A percentile compares a stretch with the other conserved stretches of the same genome.
phyloP scores from a whole-genome alignment of 2,888 invertebrate genomes.

The Sinelater perroti region DNA sequence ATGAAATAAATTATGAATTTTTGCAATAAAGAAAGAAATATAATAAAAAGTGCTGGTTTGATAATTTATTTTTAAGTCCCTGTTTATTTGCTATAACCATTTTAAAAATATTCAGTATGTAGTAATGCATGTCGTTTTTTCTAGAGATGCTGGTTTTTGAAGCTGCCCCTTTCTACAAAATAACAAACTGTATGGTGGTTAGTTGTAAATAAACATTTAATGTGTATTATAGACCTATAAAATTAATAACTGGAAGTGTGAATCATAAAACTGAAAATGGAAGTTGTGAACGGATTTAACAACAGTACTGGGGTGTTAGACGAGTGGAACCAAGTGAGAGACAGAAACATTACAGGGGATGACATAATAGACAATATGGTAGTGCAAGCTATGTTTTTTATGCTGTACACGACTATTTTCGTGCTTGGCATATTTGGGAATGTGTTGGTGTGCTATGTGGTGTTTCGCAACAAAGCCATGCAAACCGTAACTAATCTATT shows the following conservation, averaged over 20 bases:
- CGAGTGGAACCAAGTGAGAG: slow-evolving; percentile 37
- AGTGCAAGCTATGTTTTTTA: slow-evolving; percentile 78
- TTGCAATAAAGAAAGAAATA: not conserved
- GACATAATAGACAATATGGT: slow-evolving; percentile 72
- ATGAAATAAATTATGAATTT: no score
- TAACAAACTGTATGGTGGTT: slow-evolving; percentile 17
- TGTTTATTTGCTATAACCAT: slow-evolving; percentile 1
- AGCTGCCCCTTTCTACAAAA: slow-evolving; percentile 20
- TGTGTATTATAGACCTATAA: no score
- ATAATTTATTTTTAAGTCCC: slow-evolving; percentile 5
- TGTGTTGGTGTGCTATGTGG: slow-evolving; percentile 91
- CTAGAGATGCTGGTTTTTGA: slow-evolving; percentile 13
- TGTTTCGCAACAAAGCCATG: slow-evolving; percentile 92
- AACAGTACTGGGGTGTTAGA: slow-evolving; percentile 42
- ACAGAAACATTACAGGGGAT: slow-evolving; percentile 35
- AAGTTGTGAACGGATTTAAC: slow-evolving; percentile 41
- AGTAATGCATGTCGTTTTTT: slow-evolving; percentile 19
- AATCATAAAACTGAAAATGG: slow-evolving; percentile 29
- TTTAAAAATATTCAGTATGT: not conserved
- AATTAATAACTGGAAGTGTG: no score
- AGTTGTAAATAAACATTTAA: slow-evolving; percentile 6
- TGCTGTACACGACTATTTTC: slow-evolving; percentile 86
- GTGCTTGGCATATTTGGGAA: slow-evolving; percentile 90
- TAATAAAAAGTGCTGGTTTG: not conserved
- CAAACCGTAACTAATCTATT: slow-evolving; percentile 98